These are phyloP conservation scores for Clunio marinus DNA, from an alignment of 2,888 invertebrate genomes.

Conservation along the genomic window DNA sequence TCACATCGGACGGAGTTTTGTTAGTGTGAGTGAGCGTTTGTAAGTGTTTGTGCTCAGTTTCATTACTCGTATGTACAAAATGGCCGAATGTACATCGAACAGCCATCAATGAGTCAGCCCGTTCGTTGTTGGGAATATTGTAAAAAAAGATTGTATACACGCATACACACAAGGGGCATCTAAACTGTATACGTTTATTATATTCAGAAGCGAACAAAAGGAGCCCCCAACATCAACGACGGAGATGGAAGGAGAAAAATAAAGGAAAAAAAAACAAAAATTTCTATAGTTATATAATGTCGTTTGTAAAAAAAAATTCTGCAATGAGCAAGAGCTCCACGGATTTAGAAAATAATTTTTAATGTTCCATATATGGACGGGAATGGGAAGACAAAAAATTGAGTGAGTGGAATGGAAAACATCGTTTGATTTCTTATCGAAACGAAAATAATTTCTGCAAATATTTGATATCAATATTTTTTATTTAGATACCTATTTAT, in stretches of 20 bases:
- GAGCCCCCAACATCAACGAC: neutral
- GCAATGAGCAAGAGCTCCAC: neutral
- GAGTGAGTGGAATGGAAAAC: neutral
- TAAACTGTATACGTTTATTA: neutral
- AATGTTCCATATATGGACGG: no score
- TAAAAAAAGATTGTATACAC: slow-evolving; percentile 2
- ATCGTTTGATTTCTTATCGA: neutral
- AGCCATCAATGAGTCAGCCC: slow-evolving; percentile 35
- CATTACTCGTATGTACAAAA: slow-evolving; percentile 20
- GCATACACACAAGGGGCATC: neutral
- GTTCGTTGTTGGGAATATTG: slow-evolving; percentile 30
- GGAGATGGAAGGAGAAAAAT: no score
- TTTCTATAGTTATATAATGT: neutral
- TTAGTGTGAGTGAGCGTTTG: slow-evolving; percentile 11
- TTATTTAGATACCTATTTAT: neutral
- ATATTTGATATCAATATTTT: neutral
- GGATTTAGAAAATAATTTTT: neutral
- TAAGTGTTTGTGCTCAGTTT: slow-evolving; percentile 1
- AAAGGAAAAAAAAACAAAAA: neutral
- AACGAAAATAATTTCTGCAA: slow-evolving; percentile 5
- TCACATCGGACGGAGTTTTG: neutral
- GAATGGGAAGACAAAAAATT: no score
- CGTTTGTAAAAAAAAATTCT: no score
- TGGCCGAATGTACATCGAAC: slow-evolving; percentile 38
- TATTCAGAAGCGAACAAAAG: neutral